phyloP scores from a whole-genome alignment of 2,888 invertebrate genomes.

The Acleris literana region DNA sequence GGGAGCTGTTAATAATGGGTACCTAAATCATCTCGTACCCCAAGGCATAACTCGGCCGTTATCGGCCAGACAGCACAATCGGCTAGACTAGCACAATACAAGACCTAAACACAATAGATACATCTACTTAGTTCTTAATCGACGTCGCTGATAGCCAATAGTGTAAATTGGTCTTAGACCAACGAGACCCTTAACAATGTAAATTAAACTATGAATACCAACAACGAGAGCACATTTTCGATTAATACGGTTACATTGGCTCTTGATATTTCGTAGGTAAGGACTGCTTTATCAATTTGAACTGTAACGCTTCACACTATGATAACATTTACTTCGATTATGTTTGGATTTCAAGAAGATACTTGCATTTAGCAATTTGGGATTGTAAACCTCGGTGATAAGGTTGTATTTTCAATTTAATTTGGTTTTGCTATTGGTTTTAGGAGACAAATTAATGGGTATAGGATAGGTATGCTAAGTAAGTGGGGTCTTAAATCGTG shows the following conservation, averaged over 20 bases:
- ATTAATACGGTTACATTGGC: no score
- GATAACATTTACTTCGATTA: not conserved
- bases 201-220: no score
- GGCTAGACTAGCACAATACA: conserved; percentile 33
- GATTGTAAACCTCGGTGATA: not conserved
- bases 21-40: not conserved
- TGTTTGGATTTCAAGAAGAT: not conserved
- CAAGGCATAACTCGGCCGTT: conserved; percentile 48
- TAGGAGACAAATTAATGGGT: conserved; percentile 18
- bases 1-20: no score
- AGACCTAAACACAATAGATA: conserved; percentile 38
- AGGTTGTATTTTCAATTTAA: not conserved
- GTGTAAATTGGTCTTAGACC: conserved; percentile 33
- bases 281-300: not conserved
- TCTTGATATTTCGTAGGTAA: no score
- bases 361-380: not conserved
- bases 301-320: not conserved
- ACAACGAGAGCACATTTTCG: not conserved
- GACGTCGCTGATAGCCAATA: conserved; percentile 53
- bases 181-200: not conserved
- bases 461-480: conserved; percentile 34
- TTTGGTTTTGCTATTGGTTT: conserved; percentile 4
- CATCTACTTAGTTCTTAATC: conserved; percentile 49
- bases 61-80: conserved; percentile 58
- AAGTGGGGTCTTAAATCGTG: conserved; percentile 31